Base-by-base conservation (phyloP, 1,140 invertebrate genomes). In the Harpegnathos saltator region DNA sequence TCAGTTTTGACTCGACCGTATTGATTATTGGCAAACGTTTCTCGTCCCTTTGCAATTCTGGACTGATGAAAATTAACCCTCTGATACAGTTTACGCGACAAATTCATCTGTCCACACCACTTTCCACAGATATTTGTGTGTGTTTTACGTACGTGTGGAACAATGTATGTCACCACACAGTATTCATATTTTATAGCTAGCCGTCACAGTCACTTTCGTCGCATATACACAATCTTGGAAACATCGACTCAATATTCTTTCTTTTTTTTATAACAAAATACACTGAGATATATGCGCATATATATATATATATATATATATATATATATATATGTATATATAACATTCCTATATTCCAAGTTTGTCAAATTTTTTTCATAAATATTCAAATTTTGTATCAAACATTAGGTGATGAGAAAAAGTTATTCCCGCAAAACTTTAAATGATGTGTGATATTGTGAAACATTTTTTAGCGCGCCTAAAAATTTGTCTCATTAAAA, bases 1-100 rank as follows among this genome's bases (percentile, higher is more conserved):
- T 80, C 29, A 66, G 52, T 44, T 69, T 68, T 22, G 33, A 22
- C 14, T 44, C 24, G 33, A 26, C 17, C 4, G 33, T 44, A 78
- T 78, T 29, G 52, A 68, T 77, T 77, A 77, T 77, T 26, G 61
- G 61, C 11, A n/a, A 26, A 66, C 54, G 63, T 68, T 63, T 22
- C 38, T 44, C 38, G 50, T 3, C 50, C 50, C 33, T 68, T 78
- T 78, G 52, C 54, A 74, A 48, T 33, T 63, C 44, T 74, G 52
- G 48, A 78, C 50, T 29, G 3, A 50, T 78, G 29, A 19, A 78
- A 78, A 78, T 80, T 48, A 80, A 58, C 17, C 63, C 52, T 58
- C 22, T 48, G 62, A 66, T 65, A 44, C 11, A 5, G 19, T 78
- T 58, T 58, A 5, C 22, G 19, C 1, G 3, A 58, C 22, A 69